Conservation (phyloP, 2,113 vertebrate species). For the Boleophthalmus pectinirostris region DNA sequence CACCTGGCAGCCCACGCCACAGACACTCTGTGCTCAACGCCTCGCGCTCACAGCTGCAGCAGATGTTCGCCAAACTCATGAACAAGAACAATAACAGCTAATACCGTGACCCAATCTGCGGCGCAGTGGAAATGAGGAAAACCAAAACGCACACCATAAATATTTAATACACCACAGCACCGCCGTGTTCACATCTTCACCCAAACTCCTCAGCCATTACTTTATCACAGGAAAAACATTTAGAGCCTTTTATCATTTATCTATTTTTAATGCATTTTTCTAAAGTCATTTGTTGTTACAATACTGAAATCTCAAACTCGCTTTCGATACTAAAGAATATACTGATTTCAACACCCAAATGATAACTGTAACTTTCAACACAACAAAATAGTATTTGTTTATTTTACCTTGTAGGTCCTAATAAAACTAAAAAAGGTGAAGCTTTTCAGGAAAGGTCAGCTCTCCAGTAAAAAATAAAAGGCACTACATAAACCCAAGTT, state of each 20-base stretch:
- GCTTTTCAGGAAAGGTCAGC: no score
- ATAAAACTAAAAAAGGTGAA: no score
- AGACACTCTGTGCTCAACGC: constrained; percentile 92
- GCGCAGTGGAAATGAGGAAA: not conserved
- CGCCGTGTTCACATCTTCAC: not conserved
- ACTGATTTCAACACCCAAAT: no score
- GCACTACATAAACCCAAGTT: no score
- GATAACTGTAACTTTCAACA: no score
- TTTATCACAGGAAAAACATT: not conserved
- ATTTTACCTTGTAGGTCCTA: no score
- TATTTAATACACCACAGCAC: constrained; percentile 49
- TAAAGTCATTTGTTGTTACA: not conserved
- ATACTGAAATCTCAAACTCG: not conserved
- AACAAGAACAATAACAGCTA: constrained; percentile 89
- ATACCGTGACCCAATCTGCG: constrained; percentile 7
- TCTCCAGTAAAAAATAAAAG: no score
- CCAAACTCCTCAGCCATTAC: not conserved
- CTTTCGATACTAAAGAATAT: no score
- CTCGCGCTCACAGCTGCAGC: constrained; percentile 94
- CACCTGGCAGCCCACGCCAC: constrained; percentile 89
- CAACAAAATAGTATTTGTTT: no score
- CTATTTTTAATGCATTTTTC: not conserved
- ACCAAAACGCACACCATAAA: not conserved
- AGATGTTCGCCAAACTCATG: constrained; percentile 95
- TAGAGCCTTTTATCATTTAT: not conserved